Base-by-base conservation (phyloP, 2,113 vertebrate genomes). In the Entomyzon cyanotis region DNA sequence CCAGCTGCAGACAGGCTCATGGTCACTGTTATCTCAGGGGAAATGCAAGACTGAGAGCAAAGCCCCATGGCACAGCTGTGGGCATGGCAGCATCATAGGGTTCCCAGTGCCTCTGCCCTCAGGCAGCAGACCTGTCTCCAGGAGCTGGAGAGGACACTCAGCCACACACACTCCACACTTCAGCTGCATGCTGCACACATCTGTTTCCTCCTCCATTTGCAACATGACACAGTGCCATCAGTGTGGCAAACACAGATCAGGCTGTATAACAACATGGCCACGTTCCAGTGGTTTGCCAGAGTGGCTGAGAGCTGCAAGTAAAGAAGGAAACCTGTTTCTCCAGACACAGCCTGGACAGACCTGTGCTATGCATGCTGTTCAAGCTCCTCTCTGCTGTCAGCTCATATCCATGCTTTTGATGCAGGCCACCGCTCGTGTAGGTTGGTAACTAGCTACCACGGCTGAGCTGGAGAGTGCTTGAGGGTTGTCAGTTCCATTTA, bases 371-470 rank as follows among this genome's bases (percentile, higher is more conserved):
- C 18, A 5, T 1, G 3, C 41, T 68, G 30, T 39, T 35, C 39
- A 12, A 70, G 22, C 31, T 78, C n/a, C 3, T 4, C 47, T 83
- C 42, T 15, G 41, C 53, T 56, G 2, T 18, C 25, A 15, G 46
- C 17, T 20, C 89, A 44, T 1, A 0, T 37, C 39, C 0, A 0
- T 8, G 22, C 46, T 65, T 67, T 37, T 31, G 39, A 30, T 2
- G 0, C 8, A 83, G 62, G 28, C 37, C 25, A 41, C 17, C 12
- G 9, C 42, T 50, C 56, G 10, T 0, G 0, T 22, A 21, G 31
- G 28, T 2, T 63, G 44, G 22, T 70, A 46, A 39, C n/a, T 7
- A 25, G 16, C 37, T 41, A 17, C 35, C 47, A 39, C 63, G 62
- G 24, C 52, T 53, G 56, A 70, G 68, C 27, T 67, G n/a, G 56